Conservation (phyloP, 2,113 vertebrate species). For the cat (Felis catus) region F.catus_Fca126_mat1.0 CM031412.1:39677001-39677500, state of each 20-base stretch:
- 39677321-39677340: neutral
- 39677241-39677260: neutral
- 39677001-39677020: neutral
- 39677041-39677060: neutral
- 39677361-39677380: neutral
- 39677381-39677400: neutral
- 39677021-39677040: neutral
- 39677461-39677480: neutral
- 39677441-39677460: neutral
- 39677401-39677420: neutral
- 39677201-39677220: neutral
- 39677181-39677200: neutral
- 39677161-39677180: neutral
- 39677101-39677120: neutral
- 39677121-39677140: neutral
- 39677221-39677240: neutral
- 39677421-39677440: neutral
- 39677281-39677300: neutral
- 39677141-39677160: neutral
- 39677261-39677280: neutral
- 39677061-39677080: neutral
- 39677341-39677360: neutral
- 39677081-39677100: neutral
- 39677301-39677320: neutral
- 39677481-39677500: neutral